Evolutionary conservation across 2,113 vertebrate genomes (phyloP).

Genomic region (Gulo gulo): DNA sequence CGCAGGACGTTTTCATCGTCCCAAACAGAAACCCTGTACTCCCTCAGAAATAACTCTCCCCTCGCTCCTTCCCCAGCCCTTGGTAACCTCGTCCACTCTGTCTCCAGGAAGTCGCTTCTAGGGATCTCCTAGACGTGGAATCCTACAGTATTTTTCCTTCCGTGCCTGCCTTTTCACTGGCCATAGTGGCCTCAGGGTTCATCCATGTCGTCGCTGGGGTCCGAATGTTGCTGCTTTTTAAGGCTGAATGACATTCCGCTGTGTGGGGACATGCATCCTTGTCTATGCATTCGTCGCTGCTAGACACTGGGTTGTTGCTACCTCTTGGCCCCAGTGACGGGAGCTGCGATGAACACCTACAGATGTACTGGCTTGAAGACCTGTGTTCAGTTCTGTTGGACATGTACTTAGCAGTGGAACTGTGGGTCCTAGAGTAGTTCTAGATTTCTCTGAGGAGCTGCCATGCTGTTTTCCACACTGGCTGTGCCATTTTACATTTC

Average conservation of each 20-base stretch:
- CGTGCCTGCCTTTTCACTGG: neutral
- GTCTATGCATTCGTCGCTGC: neutral
- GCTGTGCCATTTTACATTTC: neutral
- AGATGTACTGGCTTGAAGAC: too few relatives aligned
- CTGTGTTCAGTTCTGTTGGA: neutral
- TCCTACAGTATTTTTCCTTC: accelerated
- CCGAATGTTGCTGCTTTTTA: neutral
- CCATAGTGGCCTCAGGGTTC: neutral
- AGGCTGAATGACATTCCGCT: neutral
- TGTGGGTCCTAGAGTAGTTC: neutral
- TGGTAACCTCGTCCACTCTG: neutral
- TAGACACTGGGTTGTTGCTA: neutral
- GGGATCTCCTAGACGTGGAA: accelerated
- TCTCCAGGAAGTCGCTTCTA: neutral
- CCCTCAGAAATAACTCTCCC: too few relatives aligned
- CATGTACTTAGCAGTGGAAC: neutral
- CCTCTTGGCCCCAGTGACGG: neutral
- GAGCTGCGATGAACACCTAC: neutral
- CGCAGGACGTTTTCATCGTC: neutral
- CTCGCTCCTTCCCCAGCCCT: neutral
- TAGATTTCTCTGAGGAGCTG: neutral
- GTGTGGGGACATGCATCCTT: accelerated
- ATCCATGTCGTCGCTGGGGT: too few relatives aligned
- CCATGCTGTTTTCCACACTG: neutral
- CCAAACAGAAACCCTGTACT: neutral